Evolutionary conservation across 1,140 invertebrate species (phyloP).

Genomic region (Coboldia fuscipes): DNA sequence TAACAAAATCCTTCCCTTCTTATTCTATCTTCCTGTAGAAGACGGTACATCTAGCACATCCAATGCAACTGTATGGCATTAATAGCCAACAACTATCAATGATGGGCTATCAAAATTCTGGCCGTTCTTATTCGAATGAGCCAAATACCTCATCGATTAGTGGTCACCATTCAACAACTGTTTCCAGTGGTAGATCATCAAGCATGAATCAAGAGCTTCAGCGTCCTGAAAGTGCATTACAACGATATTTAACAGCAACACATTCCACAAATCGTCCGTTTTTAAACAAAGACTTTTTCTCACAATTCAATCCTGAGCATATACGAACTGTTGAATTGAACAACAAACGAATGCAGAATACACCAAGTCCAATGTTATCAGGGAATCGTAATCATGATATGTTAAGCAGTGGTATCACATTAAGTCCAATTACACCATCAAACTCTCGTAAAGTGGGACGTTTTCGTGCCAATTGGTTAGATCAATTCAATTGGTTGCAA

Average conservation of each 20-base stretch:
- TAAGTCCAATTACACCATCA: constrained; percentile 6
- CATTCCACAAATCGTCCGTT: background rate
- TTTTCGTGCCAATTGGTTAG: constrained; percentile 39
- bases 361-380: constrained; percentile 3
- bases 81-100: no score
- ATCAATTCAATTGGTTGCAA: constrained; percentile 41
- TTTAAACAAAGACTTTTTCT: background rate
- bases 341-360: constrained; percentile 3
- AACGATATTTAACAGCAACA: no score
- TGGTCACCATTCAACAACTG: no score
- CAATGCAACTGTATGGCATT: no score
- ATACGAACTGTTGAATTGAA: constrained; percentile 2
- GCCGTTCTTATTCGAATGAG: no score
- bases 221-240: background rate
- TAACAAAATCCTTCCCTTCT: constrained; percentile 17
- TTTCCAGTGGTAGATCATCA: no score
- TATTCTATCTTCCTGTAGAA: no score
- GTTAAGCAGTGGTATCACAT: constrained; percentile 1
- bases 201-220: no score
- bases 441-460: constrained; percentile 30
- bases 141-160: no score
- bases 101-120: no score
- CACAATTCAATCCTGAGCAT: background rate
- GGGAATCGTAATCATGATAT: background rate
- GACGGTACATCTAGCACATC: no score